Evolutionary conservation across 2,113 vertebrate genomes (phyloP).

Genomic region (Scopus umbretta): DNA sequence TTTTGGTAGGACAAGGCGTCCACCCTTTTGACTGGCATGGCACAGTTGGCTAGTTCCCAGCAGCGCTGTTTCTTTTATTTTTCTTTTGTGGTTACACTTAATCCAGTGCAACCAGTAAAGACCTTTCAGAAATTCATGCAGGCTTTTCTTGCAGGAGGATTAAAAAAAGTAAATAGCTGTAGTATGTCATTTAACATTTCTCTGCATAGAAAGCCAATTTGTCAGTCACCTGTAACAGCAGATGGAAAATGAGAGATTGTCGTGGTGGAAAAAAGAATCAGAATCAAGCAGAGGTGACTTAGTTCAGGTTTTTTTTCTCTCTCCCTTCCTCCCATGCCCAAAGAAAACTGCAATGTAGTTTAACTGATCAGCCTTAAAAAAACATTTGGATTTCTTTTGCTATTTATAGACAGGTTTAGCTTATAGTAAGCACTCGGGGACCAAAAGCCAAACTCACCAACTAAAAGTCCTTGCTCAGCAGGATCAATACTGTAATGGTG

Average conservation of each 20-base stretch:
- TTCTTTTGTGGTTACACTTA: too few relatives aligned
- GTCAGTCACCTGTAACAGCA: neutral
- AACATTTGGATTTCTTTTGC: neutral
- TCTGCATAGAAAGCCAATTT: neutral
- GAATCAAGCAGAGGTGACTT: neutral
- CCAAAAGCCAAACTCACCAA: neutral
- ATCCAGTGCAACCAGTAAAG: neutral
- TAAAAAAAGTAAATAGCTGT: too few relatives aligned
- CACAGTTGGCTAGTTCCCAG: neutral
- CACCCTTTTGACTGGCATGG: neutral
- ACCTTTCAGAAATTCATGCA: neutral
- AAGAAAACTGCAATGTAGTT: neutral
- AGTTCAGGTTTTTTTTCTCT: neutral
- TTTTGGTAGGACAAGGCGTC: rapidly evolving
- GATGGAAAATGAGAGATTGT: neutral
- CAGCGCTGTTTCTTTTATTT: too few relatives aligned
- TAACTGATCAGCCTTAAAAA: neutral
- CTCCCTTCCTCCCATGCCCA: neutral
- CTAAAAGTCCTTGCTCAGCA: neutral
- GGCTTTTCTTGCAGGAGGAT: neutral
- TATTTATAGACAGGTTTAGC: neutral
- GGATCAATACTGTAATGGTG: neutral
- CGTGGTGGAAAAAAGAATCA: neutral
- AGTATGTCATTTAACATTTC: neutral
- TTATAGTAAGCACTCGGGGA: neutral